These are phyloP conservation scores for Orbicella faveolata DNA, from an alignment of 64 coral and sea anemone genomes.

Conservation along the genomic window DNA sequence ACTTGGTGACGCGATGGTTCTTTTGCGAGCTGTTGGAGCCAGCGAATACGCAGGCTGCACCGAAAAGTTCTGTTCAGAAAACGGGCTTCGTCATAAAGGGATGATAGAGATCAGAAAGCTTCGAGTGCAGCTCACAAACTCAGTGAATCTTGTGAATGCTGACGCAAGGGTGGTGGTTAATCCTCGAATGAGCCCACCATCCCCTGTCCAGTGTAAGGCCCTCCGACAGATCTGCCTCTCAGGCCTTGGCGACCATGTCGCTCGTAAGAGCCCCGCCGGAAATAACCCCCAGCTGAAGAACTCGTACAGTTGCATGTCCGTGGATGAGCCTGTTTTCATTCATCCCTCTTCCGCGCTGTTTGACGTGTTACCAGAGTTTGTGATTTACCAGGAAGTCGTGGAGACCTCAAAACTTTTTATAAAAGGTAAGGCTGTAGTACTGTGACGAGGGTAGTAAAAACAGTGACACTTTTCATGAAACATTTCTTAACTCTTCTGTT, in stretches of 20 bases:
- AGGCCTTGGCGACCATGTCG: constrained; percentile 82
- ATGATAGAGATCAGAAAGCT: constrained; percentile 94
- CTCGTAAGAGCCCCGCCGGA: constrained; percentile 47
- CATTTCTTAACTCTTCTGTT: too few relatives aligned
- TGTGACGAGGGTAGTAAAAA: neutral
- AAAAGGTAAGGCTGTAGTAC: constrained; percentile 68
- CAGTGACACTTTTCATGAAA: neutral
- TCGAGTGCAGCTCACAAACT: constrained; percentile 84
- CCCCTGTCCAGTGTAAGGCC: constrained; percentile 64
- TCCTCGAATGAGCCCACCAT: constrained; percentile 90
- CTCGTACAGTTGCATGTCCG: constrained; percentile 59
- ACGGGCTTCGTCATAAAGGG: constrained; percentile 93
- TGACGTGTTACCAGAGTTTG: constrained; percentile 75
- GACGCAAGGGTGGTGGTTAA: constrained; percentile 67
- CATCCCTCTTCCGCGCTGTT: constrained; percentile 87
- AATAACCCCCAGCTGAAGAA: constrained; percentile 79
- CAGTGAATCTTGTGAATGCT: constrained; percentile 75
- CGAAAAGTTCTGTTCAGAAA: constrained; percentile 74
- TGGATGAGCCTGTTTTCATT: constrained; percentile 91
- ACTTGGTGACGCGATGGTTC: constrained; percentile 94
- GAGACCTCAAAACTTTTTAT: constrained; percentile 94
- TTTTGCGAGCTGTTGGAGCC: constrained; percentile 89
- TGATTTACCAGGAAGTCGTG: constrained; percentile 88
- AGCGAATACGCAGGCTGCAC: constrained; percentile 84
- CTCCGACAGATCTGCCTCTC: constrained; percentile 78